Conservation (phyloP, 1,140 invertebrate species). For the Eufriesea mexicana region DNA sequence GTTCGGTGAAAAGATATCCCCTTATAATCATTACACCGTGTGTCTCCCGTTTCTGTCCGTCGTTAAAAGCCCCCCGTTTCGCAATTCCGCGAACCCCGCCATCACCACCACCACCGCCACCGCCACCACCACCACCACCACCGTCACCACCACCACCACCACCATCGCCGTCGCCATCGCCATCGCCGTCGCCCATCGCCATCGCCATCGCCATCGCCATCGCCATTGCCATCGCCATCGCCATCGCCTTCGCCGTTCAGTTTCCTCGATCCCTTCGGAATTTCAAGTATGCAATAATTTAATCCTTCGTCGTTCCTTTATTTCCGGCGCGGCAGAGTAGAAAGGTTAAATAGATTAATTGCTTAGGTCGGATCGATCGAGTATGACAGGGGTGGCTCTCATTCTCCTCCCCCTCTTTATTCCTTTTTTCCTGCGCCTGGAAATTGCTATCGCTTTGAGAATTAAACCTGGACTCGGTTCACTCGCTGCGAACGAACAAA, state of each 20-base stretch:
- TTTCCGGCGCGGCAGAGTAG: conserved; percentile 42
- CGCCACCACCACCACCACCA: too few species aligned
- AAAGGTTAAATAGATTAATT: conserved; percentile 69
- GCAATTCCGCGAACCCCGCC: conserved; percentile 17
- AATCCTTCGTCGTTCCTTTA: conserved; percentile 58
- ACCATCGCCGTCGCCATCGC: too few species aligned
- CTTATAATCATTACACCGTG: conserved; percentile 26
- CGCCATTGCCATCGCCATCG: too few species aligned
- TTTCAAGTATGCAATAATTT: conserved; percentile 56
- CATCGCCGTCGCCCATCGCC: too few species aligned
- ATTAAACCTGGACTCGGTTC: conserved; percentile 64
- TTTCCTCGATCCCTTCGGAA: conserved; percentile 36
- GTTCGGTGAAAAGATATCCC: conserved; percentile 45
- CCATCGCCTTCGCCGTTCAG: background rate
- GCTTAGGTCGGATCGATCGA: conserved; percentile 67
- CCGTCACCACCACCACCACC: too few species aligned
- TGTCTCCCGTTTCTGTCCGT: conserved; percentile 44
- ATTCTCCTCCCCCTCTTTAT: conserved; percentile 28
- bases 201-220: too few species aligned
- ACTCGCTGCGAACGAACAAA: conserved; percentile 59
- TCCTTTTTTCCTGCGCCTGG: conserved; percentile 50
- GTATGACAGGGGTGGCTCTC: conserved; percentile 38
- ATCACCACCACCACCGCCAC: too few species aligned
- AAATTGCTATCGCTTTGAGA: conserved; percentile 70
- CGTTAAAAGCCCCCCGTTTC: conserved; percentile 50